phyloP scores from a whole-genome alignment of 2,888 invertebrate species.

The Eledone cirrhosa region DNA sequence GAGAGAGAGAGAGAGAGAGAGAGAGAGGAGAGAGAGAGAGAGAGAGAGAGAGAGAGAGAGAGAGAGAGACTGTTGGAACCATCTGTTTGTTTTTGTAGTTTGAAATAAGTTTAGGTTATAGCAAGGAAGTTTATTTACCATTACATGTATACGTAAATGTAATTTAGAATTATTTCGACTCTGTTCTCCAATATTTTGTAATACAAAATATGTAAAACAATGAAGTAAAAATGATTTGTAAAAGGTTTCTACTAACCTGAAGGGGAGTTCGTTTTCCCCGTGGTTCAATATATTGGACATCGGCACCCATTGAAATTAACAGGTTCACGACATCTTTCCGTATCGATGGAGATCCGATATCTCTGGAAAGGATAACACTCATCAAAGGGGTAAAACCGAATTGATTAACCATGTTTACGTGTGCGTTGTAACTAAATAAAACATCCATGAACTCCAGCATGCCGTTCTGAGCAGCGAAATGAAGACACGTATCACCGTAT shows the following conservation, averaged over 20 bases:
- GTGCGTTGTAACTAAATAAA: constrained; percentile 45
- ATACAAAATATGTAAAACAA: too few relatives aligned
- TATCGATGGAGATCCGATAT: constrained; percentile 34
- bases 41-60: too few relatives aligned
- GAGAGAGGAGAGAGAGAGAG: too few relatives aligned
- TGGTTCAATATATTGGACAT: constrained; percentile 46
- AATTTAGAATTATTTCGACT: too few relatives aligned
- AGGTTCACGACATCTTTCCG: constrained; percentile 37
- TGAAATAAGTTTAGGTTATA: too few relatives aligned
- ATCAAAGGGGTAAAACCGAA: constrained; percentile 55
- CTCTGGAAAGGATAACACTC: constrained; percentile 40
- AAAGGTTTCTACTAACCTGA: constrained; percentile 43
- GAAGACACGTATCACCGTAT: constrained; percentile 50
- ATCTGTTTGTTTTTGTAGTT: too few relatives aligned
- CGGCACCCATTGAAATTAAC: constrained; percentile 46
- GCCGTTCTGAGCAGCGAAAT: constrained; percentile 50
- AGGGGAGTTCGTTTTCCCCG: constrained; percentile 50
- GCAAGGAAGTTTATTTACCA: too few relatives aligned
- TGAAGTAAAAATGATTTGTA: too few relatives aligned
- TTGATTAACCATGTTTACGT: constrained; percentile 46
- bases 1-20: too few relatives aligned
- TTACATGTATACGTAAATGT: too few relatives aligned
- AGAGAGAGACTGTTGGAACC: too few relatives aligned
- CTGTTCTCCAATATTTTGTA: too few relatives aligned
- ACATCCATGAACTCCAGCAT: constrained; percentile 43